A percentile compares a stretch with the other conserved stretches of the same genome.
Conservation (phyloP, 2,113 vertebrate species). For the Mola mola region DNA sequence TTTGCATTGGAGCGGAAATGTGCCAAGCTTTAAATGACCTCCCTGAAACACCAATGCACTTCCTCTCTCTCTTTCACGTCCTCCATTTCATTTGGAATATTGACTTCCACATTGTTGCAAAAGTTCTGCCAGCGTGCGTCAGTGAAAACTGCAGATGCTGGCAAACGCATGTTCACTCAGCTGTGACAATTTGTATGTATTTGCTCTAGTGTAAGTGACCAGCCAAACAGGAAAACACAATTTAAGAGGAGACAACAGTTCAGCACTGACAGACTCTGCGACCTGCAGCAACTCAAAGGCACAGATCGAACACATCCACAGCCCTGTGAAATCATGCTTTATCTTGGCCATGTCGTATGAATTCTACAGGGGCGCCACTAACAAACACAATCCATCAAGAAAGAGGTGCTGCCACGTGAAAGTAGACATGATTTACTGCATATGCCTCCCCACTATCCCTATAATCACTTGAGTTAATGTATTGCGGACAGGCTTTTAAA, state of each 20-base stretch:
- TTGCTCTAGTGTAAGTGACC: slow-evolving; percentile 7
- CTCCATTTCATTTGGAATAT: neutral
- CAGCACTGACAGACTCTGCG: slow-evolving; percentile 15
- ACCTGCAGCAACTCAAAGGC: neutral
- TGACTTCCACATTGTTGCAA: neutral
- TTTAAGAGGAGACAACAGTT: slow-evolving; percentile 14
- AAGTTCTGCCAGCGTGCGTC: neutral
- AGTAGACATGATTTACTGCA: slow-evolving; percentile 77
- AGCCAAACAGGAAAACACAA: slow-evolving; percentile 23
- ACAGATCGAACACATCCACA: slow-evolving; percentile 27
- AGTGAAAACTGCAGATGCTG: too few species aligned
- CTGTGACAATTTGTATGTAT: slow-evolving; percentile 10
- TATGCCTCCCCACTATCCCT: slow-evolving; percentile 53
- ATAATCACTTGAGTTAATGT: slow-evolving; percentile 77
- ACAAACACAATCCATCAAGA: slow-evolving; percentile 75
- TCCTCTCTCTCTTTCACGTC: neutral
- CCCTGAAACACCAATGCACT: neutral
- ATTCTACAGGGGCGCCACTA: slow-evolving; percentile 32
- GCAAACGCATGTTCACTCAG: neutral
- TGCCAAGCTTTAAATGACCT: slow-evolving; percentile 3
- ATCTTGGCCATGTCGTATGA: slow-evolving; percentile 23
- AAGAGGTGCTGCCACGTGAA: slow-evolving; percentile 64
- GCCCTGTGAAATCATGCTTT: slow-evolving; percentile 8
- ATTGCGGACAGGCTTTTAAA: slow-evolving; percentile 78
- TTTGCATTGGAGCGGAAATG: neutral